phyloP scores from a whole-genome alignment of 1,140 invertebrate genomes.

The Euglossa dilemma region DNA sequence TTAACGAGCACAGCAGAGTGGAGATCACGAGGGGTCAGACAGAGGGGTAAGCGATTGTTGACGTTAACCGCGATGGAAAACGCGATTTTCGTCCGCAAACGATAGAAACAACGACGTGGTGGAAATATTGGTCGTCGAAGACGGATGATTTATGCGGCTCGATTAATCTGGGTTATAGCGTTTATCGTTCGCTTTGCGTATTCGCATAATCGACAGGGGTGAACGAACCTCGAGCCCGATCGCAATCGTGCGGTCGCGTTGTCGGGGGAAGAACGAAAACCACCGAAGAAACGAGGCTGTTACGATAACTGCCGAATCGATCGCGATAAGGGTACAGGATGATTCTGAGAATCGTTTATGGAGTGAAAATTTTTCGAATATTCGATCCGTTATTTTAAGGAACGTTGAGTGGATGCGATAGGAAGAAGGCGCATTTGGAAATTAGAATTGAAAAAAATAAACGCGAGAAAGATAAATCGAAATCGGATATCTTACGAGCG shows the following conservation, averaged over 20 bases:
- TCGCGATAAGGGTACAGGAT: neutral
- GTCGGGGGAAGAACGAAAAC: slow-evolving; percentile 14
- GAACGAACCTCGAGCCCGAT: slow-evolving; percentile 54
- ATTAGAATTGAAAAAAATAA: too few species aligned
- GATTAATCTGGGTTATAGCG: slow-evolving; percentile 64
- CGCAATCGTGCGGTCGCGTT: slow-evolving; percentile 34
- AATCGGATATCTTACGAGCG: too few species aligned
- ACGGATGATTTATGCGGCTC: slow-evolving; percentile 55
- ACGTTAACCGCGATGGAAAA: slow-evolving; percentile 26
- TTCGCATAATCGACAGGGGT: slow-evolving; percentile 65
- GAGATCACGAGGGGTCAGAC: slow-evolving; percentile 6
- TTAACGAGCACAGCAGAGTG: too few species aligned
- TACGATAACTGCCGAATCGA: neutral
- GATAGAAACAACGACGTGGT: slow-evolving; percentile 9
- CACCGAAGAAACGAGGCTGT: neutral
- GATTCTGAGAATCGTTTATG: neutral
- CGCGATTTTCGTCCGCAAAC: slow-evolving; percentile 41
- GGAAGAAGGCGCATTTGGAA: too few species aligned
- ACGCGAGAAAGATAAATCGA: too few species aligned
- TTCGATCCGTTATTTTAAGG: too few species aligned
- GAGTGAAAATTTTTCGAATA: too few species aligned
- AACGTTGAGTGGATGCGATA: too few species aligned
- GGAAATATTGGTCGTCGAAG: slow-evolving; percentile 33
- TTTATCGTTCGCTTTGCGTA: slow-evolving; percentile 64
- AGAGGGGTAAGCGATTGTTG: slow-evolving; percentile 25